Conservation (phyloP, 2,888 invertebrate species). For the Melinopterus prodromus region DNA sequence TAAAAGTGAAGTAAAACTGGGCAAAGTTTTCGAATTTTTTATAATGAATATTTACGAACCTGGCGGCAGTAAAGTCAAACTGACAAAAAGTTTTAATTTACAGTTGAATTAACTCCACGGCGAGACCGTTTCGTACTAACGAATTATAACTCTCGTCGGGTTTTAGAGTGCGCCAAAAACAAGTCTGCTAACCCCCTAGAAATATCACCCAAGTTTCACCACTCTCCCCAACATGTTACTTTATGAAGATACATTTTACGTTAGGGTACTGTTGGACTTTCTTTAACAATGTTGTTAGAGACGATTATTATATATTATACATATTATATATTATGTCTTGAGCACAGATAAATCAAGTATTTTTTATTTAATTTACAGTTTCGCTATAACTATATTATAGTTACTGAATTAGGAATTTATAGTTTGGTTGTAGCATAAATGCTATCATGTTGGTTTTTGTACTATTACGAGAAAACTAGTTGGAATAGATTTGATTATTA, state of each 20-base stretch:
- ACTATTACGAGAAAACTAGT: too few species aligned
- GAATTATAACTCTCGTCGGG: not conserved
- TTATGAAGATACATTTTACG: not conserved
- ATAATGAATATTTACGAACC: not conserved
- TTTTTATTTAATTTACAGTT: too few species aligned
- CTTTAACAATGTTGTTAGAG: too few species aligned
- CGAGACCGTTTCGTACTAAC: not conserved
- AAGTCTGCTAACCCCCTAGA: not conserved
- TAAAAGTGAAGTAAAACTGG: not conserved
- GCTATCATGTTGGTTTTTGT: too few species aligned
- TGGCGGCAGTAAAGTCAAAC: not conserved
- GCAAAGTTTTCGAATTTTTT: not conserved
- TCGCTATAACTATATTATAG: too few species aligned
- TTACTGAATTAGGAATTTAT: too few species aligned
- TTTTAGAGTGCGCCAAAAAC: not conserved
- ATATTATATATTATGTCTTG: too few species aligned
- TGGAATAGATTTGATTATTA: too few species aligned
- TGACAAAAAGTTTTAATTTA: constrained; percentile 4
- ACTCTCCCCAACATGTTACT: not conserved
- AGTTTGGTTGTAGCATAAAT: too few species aligned
- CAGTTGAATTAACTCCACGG: not conserved
- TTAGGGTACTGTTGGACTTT: too few species aligned
- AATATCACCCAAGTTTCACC: not conserved
- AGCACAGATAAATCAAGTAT: too few species aligned
- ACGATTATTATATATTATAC: too few species aligned